phyloP scores from a whole-genome alignment of 2,888 invertebrate species.

The Pseudanteris insignis region DNA sequence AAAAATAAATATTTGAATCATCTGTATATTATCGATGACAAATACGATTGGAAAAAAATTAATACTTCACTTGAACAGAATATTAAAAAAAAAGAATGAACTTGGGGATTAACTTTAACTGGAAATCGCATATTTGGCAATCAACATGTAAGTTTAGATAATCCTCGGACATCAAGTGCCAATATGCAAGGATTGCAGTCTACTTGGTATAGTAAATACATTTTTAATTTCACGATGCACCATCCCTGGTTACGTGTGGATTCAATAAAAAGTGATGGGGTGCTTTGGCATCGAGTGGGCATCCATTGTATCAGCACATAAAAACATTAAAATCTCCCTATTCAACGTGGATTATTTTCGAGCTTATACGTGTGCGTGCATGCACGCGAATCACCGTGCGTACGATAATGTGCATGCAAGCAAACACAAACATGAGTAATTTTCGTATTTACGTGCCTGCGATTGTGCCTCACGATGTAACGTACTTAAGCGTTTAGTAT shows the following conservation, averaged over 20 bases:
- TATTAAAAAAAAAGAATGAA: background rate
- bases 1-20: too few species aligned
- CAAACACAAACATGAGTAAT: conserved; percentile 31
- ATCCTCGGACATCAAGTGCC: conserved; percentile 43
- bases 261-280: conserved; percentile 62
- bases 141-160: conserved; percentile 41
- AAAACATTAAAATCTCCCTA: conserved; percentile 67
- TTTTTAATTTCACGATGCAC: conserved; percentile 55
- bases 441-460: conserved; percentile 24
- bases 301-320: conserved; percentile 64
- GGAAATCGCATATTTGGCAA: conserved; percentile 16
- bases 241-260: conserved; percentile 50
- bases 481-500: conserved; percentile 14
- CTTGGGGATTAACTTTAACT: conserved; percentile 1
- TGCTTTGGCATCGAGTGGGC: conserved; percentile 64
- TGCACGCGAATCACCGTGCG: conserved; percentile 13
- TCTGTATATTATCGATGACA: too few species aligned
- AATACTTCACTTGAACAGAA: too few species aligned
- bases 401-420: too few species aligned
- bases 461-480: conserved; percentile 10
- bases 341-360: conserved; percentile 62
- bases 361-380: conserved; percentile 25
- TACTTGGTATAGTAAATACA: conserved; percentile 53
- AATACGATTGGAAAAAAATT: too few species aligned
- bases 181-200: conserved; percentile 43